Conservation (phyloP, 2,113 vertebrate genomes). For the Puffinus mauretanicus region DNA sequence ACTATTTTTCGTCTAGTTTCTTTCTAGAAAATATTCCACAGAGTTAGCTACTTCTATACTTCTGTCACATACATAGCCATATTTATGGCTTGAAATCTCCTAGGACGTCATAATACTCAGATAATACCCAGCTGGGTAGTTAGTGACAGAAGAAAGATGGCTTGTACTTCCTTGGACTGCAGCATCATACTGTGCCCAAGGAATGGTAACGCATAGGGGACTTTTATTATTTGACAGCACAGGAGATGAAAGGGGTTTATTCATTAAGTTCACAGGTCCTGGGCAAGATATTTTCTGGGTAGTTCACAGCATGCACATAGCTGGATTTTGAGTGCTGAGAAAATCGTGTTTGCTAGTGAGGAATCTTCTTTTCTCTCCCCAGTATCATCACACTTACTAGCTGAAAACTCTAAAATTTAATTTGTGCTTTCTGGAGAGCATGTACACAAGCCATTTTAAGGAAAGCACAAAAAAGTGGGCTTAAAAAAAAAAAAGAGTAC, state of each 20-base stretch:
- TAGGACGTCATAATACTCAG: neutral
- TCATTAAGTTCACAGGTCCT: neutral
- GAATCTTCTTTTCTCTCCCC: neutral
- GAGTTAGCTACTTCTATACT: neutral
- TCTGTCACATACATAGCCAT: neutral
- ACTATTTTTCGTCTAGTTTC: neutral
- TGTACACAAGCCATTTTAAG: neutral
- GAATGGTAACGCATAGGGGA: neutral
- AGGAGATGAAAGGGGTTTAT: neutral
- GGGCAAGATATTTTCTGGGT: neutral
- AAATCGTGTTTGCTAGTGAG: neutral
- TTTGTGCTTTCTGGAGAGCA: neutral
- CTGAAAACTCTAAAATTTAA: neutral
- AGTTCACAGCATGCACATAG: neutral
- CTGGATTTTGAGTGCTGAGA: neutral
- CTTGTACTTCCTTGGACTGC: neutral
- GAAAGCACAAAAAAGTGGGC: neutral
- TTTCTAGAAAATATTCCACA: neutral
- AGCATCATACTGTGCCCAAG: neutral
- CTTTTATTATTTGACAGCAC: neutral
- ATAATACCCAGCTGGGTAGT: neutral
- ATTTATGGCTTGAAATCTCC: neutral
- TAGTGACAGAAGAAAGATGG: neutral
- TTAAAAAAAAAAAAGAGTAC: neutral
- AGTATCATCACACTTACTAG: neutral